A percentile compares a stretch with the other conserved stretches of the same genome.
These are phyloP conservation scores for Leuciscus waleckii DNA, from an alignment of 2,797 vertebrate genomes.

Conservation along the genomic window DNA sequence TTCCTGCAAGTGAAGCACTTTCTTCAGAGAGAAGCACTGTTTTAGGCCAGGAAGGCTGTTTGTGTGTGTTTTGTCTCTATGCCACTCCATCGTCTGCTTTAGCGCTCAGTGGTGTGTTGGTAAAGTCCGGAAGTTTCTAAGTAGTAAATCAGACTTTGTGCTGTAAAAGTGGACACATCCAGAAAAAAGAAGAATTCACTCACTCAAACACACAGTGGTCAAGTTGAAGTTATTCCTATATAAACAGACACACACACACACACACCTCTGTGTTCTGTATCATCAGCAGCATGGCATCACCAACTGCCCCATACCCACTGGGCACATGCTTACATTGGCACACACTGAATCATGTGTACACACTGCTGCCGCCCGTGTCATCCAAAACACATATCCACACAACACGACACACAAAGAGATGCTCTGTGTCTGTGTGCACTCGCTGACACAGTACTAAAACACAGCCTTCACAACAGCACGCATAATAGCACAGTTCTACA, in stretches of 20 bases:
- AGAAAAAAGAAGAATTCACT: conserved; percentile 31
- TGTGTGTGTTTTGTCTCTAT: conserved; percentile 31
- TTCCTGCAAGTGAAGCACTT: conserved; percentile 44
- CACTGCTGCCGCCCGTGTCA: conserved; percentile 38
- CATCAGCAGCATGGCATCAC: conserved; percentile 45
- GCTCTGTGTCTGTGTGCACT: conserved; percentile 42
- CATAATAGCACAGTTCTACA: conserved; percentile 6
- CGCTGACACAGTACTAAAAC: conserved; percentile 31
- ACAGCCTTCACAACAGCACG: background rate
- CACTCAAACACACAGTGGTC: background rate
- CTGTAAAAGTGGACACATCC: conserved; percentile 41
- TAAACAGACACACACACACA: conserved; percentile 21
- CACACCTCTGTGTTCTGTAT: conserved; percentile 37
- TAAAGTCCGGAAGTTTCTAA: conserved; percentile 48
- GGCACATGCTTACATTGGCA: conserved; percentile 40
- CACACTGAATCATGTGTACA: conserved; percentile 38
- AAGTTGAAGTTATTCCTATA: background rate
- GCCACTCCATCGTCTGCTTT: conserved; percentile 49
- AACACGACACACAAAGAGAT: conserved; percentile 37
- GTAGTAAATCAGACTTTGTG: conserved; percentile 52
- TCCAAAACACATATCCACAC: conserved; percentile 54
- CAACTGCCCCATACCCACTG: conserved; percentile 38
- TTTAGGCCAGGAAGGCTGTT: conserved; percentile 12
- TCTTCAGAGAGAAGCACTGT: conserved; percentile 2
- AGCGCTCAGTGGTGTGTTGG: conserved; percentile 47